Base-by-base conservation (phyloP, 2,888 invertebrate genomes). In the Cristatella mucedo region DNA sequence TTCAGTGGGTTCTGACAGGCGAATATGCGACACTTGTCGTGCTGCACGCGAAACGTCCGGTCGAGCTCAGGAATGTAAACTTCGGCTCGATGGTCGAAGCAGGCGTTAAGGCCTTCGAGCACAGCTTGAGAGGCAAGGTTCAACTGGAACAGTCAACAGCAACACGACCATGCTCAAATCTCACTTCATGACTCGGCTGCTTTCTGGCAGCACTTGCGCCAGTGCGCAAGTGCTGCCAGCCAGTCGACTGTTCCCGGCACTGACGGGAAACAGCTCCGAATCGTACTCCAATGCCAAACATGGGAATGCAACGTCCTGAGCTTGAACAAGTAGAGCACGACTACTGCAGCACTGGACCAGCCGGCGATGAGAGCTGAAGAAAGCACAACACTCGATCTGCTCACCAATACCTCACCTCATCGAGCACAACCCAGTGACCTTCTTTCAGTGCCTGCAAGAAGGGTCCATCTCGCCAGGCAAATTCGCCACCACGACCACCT, bases 121-220 rank as follows among this genome's bases (percentile, higher is more conserved):
- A 99, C 95, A 0, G 93, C 85, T 63, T 99, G 97, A 0, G 95
- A 91, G 0, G 97, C 97, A 47, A 99, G 72, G 71, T 99, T 99
- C 48, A 97, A 70, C 72, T 73, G 54, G 22, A 57, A 52, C 31
- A 6, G 13, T 22, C 6, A 31, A 9, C 9, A 26, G n/a, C n/a
- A n/a, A n/a, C n/a, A n/a, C n/a, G n/a, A n/a, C n/a, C n/a, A n/a
- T n/a, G n/a, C n/a, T n/a, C n/a, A n/a, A n/a, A n/a, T n/a, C n/a
- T n/a, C n/a, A n/a, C n/a, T n/a, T n/a, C n/a, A n/a, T n/a, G n/a
- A n/a, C n/a, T n/a, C n/a, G n/a, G n/a, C n/a, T n/a, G n/a, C n/a
- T n/a, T n/a, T n/a, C n/a, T n/a, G n/a, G n/a, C n/a, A n/a, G n/a
- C n/a, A n/a, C n/a, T n/a, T n/a, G n/a, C n/a, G n/a, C n/a, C n/a